phyloP scores from a whole-genome alignment of 2,113 vertebrate species.

The Pipra filicauda region DNA sequence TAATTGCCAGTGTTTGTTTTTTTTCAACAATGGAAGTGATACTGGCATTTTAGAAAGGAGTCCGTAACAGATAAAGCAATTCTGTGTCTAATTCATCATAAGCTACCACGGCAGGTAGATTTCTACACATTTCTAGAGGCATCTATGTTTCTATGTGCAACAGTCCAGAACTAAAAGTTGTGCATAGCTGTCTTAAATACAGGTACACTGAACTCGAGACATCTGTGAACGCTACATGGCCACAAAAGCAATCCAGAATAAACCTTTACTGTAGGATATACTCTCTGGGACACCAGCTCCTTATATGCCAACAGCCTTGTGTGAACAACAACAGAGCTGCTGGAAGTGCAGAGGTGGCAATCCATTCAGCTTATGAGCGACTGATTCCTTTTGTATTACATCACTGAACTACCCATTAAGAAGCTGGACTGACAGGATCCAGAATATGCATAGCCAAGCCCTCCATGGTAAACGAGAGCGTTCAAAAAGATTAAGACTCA shows the following conservation, averaged over 20 bases:
- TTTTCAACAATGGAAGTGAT: neutral
- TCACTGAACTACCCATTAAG: conserved; percentile 61
- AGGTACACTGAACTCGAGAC: accelerated
- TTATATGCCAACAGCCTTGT: conserved; percentile 8
- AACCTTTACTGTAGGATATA: neutral
- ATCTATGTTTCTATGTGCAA: accelerated
- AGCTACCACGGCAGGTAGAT: accelerated
- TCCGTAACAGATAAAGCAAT: neutral
- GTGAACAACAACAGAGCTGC: conserved; percentile 6
- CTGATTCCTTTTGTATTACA: conserved; percentile 60
- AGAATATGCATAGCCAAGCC: conserved; percentile 45
- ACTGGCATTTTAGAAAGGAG: neutral
- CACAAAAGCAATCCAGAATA: neutral
- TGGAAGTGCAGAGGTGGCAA: conserved; percentile 48
- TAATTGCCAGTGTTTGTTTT: neutral
- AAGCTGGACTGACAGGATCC: conserved; percentile 65
- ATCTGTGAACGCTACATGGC: neutral
- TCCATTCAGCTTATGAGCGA: conserved; percentile 51
- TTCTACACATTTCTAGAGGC: neutral
- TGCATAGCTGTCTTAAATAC: neutral
- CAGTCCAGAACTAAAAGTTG: neutral
- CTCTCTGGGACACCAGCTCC: neutral
- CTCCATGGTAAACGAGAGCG: conserved; percentile 11
- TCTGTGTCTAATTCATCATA: neutral
- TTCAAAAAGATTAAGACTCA: conserved; percentile 56